Evolutionary conservation across 2,113 vertebrate genomes (phyloP).

Genomic region (Coptodon rendalli): DNA sequence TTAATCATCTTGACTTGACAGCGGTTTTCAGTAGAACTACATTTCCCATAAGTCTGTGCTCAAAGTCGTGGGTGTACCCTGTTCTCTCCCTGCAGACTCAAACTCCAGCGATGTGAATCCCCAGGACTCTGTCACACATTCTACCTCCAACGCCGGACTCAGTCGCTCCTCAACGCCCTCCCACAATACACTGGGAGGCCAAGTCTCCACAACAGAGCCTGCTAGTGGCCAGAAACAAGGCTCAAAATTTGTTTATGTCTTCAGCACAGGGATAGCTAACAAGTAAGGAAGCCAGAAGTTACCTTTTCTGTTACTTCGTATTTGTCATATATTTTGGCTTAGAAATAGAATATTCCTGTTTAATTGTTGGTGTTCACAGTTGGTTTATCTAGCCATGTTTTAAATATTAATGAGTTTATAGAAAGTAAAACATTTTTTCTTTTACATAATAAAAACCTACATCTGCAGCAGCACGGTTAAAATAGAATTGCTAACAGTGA

Average conservation of each 20-base stretch:
- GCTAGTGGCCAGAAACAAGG: constrained; percentile 85
- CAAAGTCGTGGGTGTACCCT: background rate
- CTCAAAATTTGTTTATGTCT: constrained; percentile 97
- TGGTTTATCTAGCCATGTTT: background rate
- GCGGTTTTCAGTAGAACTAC: background rate
- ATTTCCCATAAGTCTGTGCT: background rate
- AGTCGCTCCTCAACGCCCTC: constrained; percentile 84
- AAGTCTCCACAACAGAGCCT: constrained; percentile 79
- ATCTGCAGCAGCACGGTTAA: background rate
- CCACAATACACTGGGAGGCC: constrained; percentile 81
- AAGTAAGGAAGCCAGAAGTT: constrained; percentile 78
- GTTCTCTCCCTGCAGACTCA: constrained; percentile 76
- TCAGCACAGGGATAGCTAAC: constrained; percentile 98
- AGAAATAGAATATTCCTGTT: background rate
- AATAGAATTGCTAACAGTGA: constrained; percentile 22
- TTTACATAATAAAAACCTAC: background rate
- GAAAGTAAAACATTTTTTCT: constrained; percentile 2
- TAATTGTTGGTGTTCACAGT: background rate
- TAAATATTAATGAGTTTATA: background rate
- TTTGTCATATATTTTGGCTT: background rate
- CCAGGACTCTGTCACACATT: constrained; percentile 85
- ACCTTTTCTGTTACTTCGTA: background rate
- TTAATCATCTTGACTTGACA: constrained; percentile 8
- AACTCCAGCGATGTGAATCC: constrained; percentile 92
- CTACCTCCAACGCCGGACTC: constrained; percentile 76